Conservation (phyloP, 1,140 invertebrate species). For the Aleiodes sp. region DNA sequence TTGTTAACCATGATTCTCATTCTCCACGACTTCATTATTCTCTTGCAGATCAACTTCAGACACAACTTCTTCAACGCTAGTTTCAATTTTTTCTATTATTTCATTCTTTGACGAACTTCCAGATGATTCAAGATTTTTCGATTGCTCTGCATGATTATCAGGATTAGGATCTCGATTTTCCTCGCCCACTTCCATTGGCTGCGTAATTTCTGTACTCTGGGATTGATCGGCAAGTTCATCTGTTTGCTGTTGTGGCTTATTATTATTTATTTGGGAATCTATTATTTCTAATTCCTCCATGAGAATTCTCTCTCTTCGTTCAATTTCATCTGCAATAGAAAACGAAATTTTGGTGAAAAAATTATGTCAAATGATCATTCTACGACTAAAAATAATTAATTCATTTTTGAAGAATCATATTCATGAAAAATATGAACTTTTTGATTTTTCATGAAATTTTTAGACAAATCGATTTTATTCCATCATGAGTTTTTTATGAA, state of each 20-base stretch:
- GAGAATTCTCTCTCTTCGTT: constrained; percentile 64
- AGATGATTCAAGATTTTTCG: constrained; percentile 31
- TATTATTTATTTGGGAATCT: constrained; percentile 54
- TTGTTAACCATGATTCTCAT: constrained; percentile 57
- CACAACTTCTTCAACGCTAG: constrained; percentile 41
- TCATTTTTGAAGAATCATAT: constrained; percentile 12
- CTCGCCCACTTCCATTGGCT: constrained; percentile 51
- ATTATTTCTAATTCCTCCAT: constrained; percentile 62
- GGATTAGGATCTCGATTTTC: constrained; percentile 64
- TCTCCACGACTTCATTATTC: constrained; percentile 42
- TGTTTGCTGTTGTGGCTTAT: constrained; percentile 52
- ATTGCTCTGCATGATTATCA: constrained; percentile 45
- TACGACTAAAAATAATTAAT: constrained; percentile 21
- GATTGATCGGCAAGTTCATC: constrained; percentile 40
- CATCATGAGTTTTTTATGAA: too few relatives aligned
- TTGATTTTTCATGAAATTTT: background rate
- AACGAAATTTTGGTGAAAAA: too few relatives aligned
- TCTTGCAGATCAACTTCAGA: constrained; percentile 42
- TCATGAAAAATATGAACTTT: constrained; percentile 10
- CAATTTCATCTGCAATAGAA: constrained; percentile 59
- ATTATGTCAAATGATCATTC: too few relatives aligned
- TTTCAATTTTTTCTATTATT: constrained; percentile 1
- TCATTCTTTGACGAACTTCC: constrained; percentile 22
- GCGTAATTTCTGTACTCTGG: constrained; percentile 37
- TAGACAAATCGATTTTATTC: too few relatives aligned